Base-by-base conservation (phyloP, 2,888 invertebrate species). In the Lacanobia wlatinum region DNA sequence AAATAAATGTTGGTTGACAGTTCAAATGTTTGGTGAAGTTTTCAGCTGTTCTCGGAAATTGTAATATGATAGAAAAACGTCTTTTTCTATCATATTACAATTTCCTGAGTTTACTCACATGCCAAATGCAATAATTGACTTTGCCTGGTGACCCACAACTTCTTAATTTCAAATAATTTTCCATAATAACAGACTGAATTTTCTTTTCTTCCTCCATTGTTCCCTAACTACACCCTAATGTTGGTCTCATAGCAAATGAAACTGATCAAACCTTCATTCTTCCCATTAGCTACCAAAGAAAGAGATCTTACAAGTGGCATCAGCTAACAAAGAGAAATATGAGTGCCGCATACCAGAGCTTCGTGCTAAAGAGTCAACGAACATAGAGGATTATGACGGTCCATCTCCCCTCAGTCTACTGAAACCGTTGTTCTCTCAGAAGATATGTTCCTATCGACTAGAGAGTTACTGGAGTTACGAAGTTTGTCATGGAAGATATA, bases 391-490 rank as follows among this genome's bases (percentile, higher is more conserved):
- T 16, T 98, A 98, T 89, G 96, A 96, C 65, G 98, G 98, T 2
- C 97, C 98, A 61, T 97, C 97, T 80, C 98, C 99, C 0, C 94
- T 98, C 60, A 97, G 98, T 87, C 94, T 99, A 23, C 92, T 99
- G 61, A 96, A 97, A 74, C 97, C 98, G 0, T 93, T 99, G 71
- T 98, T 99, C 90, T 94, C 96, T 2, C 97, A 98, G 86, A 97
- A 97, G 83, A 97, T 97, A 63, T 99, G 99, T 90, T 98, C 98
- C 0, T 98, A 98, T 88, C 97, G 98, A 80, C 94, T 98, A 64
- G 99, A 99, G 90, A 97, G 98, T 4, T 99, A 99, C 90, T 99
- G 99, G 99, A 98, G 98, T 0, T 99, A 99, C 92, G 99, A 99
- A 93, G 97, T 99, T 46, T 99, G 99, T 88, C 99, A 99, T 93